Percentiles rank a stretch among this genome's conserved stretches.
These are phyloP conservation scores for Myrmecobius fasciatus DNA, from an alignment of 2,113 vertebrate species.

Conservation along the genomic window DNA sequence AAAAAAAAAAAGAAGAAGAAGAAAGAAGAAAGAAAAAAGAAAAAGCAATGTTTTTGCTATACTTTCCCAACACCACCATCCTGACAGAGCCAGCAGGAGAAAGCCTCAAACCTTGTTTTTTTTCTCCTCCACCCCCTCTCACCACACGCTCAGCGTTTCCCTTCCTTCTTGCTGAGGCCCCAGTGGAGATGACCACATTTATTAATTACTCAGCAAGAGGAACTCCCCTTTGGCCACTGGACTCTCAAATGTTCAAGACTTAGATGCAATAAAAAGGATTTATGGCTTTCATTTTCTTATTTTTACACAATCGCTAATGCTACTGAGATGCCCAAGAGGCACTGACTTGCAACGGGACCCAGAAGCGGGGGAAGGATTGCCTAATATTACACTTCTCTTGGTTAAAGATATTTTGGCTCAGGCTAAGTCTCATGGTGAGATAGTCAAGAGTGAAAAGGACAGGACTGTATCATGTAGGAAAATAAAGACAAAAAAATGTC, in stretches of 20 bases:
- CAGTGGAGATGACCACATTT: neutral
- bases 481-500: neutral
- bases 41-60: neutral
- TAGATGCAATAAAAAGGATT: neutral
- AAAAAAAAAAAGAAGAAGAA: neutral
- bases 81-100: neutral
- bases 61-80: neutral
- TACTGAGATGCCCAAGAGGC: neutral
- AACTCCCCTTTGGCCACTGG: neutral
- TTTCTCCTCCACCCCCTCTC: neutral
- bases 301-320: neutral
- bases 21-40: neutral
- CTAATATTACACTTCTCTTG: neutral
- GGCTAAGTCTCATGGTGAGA: neutral
- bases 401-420: neutral
- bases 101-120: neutral
- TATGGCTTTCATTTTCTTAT: constrained; percentile 7
- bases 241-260: neutral
- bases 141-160: neutral
- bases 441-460: neutral
- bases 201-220: constrained; percentile 6
- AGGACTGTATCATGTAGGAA: neutral
- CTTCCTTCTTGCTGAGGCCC: neutral
- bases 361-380: neutral
- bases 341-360: neutral